These are phyloP conservation scores for Rousettus madagascariensis DNA, from an alignment of 2,797 vertebrate species.

Conservation along the genomic window DNA sequence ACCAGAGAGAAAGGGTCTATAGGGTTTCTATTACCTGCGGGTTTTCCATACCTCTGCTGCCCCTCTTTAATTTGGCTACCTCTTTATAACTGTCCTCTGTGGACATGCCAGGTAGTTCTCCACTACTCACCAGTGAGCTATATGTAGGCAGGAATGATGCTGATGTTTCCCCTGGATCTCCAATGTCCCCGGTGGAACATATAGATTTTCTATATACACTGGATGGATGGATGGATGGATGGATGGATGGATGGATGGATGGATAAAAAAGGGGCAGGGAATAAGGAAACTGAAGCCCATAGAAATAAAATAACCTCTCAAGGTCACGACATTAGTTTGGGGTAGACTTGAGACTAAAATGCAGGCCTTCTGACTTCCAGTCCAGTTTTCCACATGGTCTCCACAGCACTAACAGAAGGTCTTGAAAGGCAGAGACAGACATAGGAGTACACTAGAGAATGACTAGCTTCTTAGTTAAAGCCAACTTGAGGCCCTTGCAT, in stretches of 20 bases:
- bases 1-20: not conserved
- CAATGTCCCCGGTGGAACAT: not conserved
- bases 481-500: not conserved
- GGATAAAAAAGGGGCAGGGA: not conserved
- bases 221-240: not conserved
- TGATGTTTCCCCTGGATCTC: not conserved
- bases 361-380: not conserved
- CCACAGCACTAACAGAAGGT: not conserved
- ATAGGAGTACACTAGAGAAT: not conserved
- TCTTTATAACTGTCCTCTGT: not conserved
- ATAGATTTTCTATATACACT: not conserved
- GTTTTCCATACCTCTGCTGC: not conserved
- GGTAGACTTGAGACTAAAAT: not conserved
- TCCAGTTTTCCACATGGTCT: rapidly evolving
- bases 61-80: not conserved
- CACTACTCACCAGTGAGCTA: not conserved
- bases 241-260: too few species aligned
- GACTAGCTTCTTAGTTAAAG: not conserved
- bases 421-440: not conserved
- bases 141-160: not conserved
- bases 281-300: not conserved
- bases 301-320: not conserved
- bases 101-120: not conserved
- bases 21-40: not conserved
- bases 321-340: not conserved